Evolutionary conservation across 1,140 invertebrate species (phyloP), one percentile per base, ranked within the genome.

Genomic region (Conus ventricosus): DNA sequence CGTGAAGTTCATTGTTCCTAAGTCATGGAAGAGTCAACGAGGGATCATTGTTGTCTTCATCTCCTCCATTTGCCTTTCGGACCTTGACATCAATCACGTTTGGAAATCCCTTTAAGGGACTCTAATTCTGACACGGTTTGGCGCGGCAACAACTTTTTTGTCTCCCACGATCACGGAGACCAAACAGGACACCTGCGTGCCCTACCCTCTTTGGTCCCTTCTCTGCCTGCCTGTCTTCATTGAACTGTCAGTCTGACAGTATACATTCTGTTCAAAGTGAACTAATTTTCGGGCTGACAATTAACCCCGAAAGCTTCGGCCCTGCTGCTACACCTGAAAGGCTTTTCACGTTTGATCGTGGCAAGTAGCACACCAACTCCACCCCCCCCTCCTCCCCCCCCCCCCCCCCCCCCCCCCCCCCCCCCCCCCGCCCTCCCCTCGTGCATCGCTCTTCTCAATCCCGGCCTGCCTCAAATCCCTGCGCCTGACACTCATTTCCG

Each of bases 401-500:
- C 23, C 51, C 51, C 13, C 10, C 23, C 51, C 13, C 39, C 23
- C 8, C 23, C 51, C 51, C 13, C 10, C 23, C 51, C 39, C 39
- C 39, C 39, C 39, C 39, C 39, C 39, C 39, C 39, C 39, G 3
- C 23, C 51, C 51, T 2, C 10, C 23, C 51, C 13, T 5, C 23
- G 51, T 54, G 39, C 51, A 54, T 81, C 51, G 7, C 7, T 13
- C 80, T 23, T 54, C 51, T 13, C 13, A 81, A 53, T 54, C 80
- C 80, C 17, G 8, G 76, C 76, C 76, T 81, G 27, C 51, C 80
- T 23, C 80, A 81, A 81, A 81, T 81, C 80, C 80, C 80, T 54
- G 7, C 80, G 39, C 51, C 51, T 81, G 80, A 81, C 80, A 81
- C 80, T 81, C 80, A 81, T 81, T 81, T 81, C 80, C 80, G 80